phyloP scores from a whole-genome alignment of 2,113 vertebrate genomes.

The Brienomyrus longianalis region DNA sequence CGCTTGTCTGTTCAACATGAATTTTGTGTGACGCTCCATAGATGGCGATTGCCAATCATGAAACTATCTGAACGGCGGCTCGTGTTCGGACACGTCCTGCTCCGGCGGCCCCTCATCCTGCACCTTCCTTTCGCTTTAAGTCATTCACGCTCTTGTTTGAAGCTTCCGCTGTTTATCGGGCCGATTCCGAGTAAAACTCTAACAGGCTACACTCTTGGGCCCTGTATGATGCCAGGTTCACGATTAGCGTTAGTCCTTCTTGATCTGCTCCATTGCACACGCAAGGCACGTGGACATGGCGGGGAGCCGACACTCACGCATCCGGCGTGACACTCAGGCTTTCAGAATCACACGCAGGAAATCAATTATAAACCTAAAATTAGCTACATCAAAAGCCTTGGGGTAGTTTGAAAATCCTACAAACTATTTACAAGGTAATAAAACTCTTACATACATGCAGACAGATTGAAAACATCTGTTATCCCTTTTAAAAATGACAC shows the following conservation, averaged over 20 bases:
- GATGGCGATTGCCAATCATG: too few species aligned
- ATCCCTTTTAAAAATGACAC: not conserved
- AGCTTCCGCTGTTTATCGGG: not conserved
- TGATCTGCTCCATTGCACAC: not conserved
- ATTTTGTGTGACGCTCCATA: not conserved
- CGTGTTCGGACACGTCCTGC: slow-evolving; percentile 4
- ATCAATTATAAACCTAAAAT: not conserved
- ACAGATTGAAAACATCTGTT: not conserved
- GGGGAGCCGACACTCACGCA: too few species aligned
- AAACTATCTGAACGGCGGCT: not conserved
- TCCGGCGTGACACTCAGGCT: too few species aligned
- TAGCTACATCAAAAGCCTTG: not conserved
- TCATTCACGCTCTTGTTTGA: not conserved
- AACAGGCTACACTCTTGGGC: not conserved
- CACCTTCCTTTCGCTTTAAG: not conserved
- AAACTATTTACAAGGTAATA: not conserved
- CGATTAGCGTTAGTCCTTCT: not conserved
- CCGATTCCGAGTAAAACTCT: not conserved
- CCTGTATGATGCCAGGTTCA: not conserved
- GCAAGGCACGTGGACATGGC: not conserved
- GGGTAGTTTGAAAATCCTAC: not conserved
- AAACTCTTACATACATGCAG: not conserved
- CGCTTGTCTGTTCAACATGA: not conserved
- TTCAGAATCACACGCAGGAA: too few species aligned
- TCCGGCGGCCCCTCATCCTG: not conserved